Evolutionary conservation across 2,113 vertebrate genomes (phyloP).

Genomic region (Sardina pilchardus): DNA sequence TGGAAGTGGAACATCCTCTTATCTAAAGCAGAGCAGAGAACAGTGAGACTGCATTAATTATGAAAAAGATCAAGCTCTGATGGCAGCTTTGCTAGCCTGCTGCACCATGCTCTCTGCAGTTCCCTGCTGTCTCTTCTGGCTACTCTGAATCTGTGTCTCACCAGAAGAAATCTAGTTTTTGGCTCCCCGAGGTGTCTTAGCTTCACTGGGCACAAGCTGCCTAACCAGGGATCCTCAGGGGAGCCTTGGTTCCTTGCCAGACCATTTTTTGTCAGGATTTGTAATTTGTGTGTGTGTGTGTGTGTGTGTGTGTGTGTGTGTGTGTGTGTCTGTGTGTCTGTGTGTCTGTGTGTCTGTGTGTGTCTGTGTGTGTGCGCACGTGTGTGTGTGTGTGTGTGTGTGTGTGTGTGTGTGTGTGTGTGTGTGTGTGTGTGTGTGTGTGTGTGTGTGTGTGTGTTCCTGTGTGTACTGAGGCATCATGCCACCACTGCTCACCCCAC

Average conservation of each 20-base stretch:
- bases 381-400: neutral
- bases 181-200: neutral
- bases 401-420: neutral
- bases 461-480: neutral
- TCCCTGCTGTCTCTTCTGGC: neutral
- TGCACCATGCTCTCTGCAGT: neutral
- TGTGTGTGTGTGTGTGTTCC: neutral
- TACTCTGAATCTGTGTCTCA: neutral
- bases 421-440: neutral
- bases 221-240: neutral
- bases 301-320: neutral
- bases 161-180: neutral
- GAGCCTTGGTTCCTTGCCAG: neutral
- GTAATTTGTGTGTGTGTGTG: neutral
- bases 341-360: neutral
- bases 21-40: neutral
- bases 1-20: slow-evolving; percentile 12
- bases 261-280: neutral
- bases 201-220: neutral
- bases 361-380: neutral
- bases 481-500: neutral
- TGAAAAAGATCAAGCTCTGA: neutral
- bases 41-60: neutral
- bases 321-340: neutral
- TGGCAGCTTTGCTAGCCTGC: neutral